Evolutionary conservation across 1,140 invertebrate species (phyloP), one percentile per base, ranked within the genome.

Genomic region (Eubasilissa regina): DNA sequence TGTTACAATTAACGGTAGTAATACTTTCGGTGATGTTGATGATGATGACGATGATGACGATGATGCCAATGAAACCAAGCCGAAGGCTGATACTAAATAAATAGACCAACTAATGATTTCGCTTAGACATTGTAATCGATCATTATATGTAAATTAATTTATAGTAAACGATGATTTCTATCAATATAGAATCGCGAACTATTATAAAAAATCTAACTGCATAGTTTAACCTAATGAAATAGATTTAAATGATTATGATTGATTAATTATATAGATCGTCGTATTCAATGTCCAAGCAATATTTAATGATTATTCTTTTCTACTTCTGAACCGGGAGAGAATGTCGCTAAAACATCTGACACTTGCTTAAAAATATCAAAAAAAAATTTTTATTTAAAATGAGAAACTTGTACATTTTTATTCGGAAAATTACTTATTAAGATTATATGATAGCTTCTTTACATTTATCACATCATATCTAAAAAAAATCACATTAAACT

Each of bases 11-110:
- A 89, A 90, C 79, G 88, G 86, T 64, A 83, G 87, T 74, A 87
- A 89, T 83, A 87, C 85, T 73, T 85, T 85, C 25, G 86, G 88
- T 78, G 87, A 89, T 82, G 87, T 88, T 73, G 85, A 87, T 70
- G 81, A 83, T 44, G 81, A 81, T 17, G 80, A 79, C 55, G 77
- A 81, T 48, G 79, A 81, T 64, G 73, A 75, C 35, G 51, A 78
- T 44, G 35, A 75, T 12, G 17, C 25, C 6, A 56, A 75, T n/a
- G 43, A 44, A n/a, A 44, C 19, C 25, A 45, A 58, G n/a, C 25
- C 25, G 6, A 35, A 35, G 25, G 25, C 51, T 53, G 25, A 35
- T 35, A 6, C 25, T 35, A 35, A 1, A 1, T 35, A 35, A 35
- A 35, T 1, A 3, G 25, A 35, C 1, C 25, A 35, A 1, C 6